These are phyloP conservation scores for Hemibagrus wyckioides DNA, from an alignment of 2,113 vertebrate genomes.

Conservation along the genomic window DNA sequence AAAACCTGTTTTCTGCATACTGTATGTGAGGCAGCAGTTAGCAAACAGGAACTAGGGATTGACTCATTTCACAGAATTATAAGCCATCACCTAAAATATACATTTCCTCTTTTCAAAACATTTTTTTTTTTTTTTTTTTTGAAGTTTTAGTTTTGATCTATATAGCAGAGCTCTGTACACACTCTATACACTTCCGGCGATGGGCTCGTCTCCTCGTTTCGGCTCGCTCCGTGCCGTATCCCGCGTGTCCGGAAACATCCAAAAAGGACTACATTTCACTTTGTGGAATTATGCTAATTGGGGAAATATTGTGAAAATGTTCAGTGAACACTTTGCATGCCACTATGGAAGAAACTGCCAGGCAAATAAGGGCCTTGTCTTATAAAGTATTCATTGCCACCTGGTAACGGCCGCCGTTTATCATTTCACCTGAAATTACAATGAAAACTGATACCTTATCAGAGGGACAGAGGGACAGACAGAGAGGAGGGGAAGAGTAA, in stretches of 20 bases:
- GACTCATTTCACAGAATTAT: conserved; percentile 62
- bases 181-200: not conserved
- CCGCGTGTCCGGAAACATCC: not conserved
- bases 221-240: not conserved
- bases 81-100: conserved; percentile 70
- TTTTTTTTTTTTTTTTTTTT: conserved; percentile 41
- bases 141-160: conserved; percentile 10
- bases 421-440: conserved; percentile 86
- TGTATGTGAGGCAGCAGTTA: conserved; percentile 68
- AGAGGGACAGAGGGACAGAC: conserved; percentile 63
- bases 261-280: conserved; percentile 39
- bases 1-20: conserved; percentile 77
- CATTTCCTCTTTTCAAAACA: conserved; percentile 73
- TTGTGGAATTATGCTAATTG: conserved; percentile 58
- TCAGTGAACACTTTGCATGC: conserved; percentile 75
- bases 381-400: conserved; percentile 88
- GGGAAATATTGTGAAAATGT: conserved; percentile 67
- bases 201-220: not conserved
- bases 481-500: conserved; percentile 53
- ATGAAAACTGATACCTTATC: conserved; percentile 85
- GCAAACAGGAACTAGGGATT: conserved; percentile 71
- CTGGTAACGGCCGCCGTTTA: conserved; percentile 81
- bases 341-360: conserved; percentile 79
- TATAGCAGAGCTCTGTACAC: not conserved
- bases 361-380: conserved; percentile 85